Base-by-base conservation (phyloP, 1,140 invertebrate genomes). In the Ips nitidus region DNA sequence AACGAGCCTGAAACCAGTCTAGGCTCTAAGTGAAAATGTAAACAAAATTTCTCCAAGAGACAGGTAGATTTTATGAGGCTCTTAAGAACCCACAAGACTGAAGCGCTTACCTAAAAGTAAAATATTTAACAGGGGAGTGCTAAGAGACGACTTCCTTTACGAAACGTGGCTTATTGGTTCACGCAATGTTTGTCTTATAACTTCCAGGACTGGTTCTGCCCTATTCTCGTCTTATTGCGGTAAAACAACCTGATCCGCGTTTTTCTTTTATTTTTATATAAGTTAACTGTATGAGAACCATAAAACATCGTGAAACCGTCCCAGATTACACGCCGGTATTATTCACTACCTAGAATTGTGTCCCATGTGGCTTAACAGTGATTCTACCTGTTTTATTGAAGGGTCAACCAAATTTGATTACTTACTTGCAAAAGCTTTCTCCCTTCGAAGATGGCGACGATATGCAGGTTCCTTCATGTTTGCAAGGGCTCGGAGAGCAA, bases 341-440 rank as follows among this genome's bases (percentile, higher is more conserved):
- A 52, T 3, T n/a, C 39, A 8, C 45, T 62, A 62, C 60, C 60
- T 62, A 62, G 60, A 62, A 62, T 43, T 60, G 40, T 36, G 58
- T 8, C 22, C 22, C 22, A 22, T 22, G 22, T 22, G 22, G 22
- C 22, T 0, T 22, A 22, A 22, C 22, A 22, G 22, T 22, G 22
- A 22, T 22, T 22, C 22, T 22, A 22, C 22, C 22, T 22, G 22
- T 22, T 22, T 22, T 22, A 22, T 22, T 0, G 22, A 22, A 22
- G 22, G 22, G 22, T 22, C 22, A 22, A 22, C 22, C 22, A 47
- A 47, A 47, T 4, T n/a, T n/a, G 4, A 5, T 47, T 47, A 92
- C 91, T 94, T 86, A 94, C 93, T 93, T 91, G 92, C 93, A 94
- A 80, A 87, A 88, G 41, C 88, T 90, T 80, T 92, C 89, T 69